These are phyloP conservation scores for Myopa tessellatipennis DNA, from an alignment of 2,888 invertebrate species.

Conservation along the genomic window DNA sequence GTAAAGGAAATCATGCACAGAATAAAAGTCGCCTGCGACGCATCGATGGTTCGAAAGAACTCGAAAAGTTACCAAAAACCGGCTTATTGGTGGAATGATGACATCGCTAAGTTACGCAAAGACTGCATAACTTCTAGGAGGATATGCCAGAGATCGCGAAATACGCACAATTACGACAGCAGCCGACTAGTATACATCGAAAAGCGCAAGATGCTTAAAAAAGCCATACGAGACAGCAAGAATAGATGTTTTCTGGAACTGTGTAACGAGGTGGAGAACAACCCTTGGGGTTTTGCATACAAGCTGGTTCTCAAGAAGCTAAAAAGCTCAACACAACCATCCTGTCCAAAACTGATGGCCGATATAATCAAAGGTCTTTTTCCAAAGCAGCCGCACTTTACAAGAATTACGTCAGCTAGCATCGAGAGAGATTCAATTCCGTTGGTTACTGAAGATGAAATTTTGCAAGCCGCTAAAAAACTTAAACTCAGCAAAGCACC, in stretches of 20 bases:
- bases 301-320: background rate
- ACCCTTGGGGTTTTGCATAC: slow-evolving; percentile 5
- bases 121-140: background rate
- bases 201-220: slow-evolving; percentile 3
- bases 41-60: background rate
- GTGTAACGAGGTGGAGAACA: slow-evolving; percentile 4
- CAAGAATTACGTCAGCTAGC: background rate
- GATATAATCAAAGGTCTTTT: background rate
- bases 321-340: background rate
- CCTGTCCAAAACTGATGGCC: background rate
- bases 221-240: slow-evolving; percentile 8
- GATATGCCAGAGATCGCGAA: background rate
- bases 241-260: background rate
- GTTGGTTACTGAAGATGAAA: background rate
- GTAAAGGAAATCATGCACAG: background rate
- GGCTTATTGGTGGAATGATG: slow-evolving; percentile 2
- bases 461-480: background rate
- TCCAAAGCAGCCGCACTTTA: background rate
- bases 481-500: background rate
- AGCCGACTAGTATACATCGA: background rate
- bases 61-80: background rate
- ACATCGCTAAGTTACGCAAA: background rate
- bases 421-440: background rate
- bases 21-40: background rate
- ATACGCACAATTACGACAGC: background rate